Percentiles rank a stretch among this genome's conserved stretches.
phyloP scores from a whole-genome alignment of 2,888 invertebrate species.

The Drosophila anceps region DNA sequence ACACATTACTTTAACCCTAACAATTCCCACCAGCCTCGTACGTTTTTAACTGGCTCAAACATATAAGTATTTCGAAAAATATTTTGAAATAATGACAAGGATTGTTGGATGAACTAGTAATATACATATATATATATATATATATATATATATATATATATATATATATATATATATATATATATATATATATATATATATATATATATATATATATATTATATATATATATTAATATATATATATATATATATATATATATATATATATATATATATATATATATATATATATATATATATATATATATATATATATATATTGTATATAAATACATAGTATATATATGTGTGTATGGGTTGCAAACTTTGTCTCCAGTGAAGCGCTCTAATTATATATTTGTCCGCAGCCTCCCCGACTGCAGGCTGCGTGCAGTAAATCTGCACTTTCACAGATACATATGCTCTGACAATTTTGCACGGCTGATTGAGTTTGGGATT shows the following conservation, averaged over 20 bases:
- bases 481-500: constrained; percentile 75
- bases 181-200: too few relatives aligned
- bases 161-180: too few relatives aligned
- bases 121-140: background rate
- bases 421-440: constrained; percentile 5
- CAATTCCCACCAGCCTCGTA: background rate
- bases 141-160: too few relatives aligned
- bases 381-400: constrained; percentile 61
- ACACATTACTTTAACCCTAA: constrained; percentile 15
- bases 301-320: too few relatives aligned
- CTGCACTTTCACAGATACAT: constrained; percentile 25
- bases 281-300: too few relatives aligned
- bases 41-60: background rate
- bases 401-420: constrained; percentile 1
- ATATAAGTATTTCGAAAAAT: background rate
- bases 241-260: too few relatives aligned
- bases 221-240: too few relatives aligned
- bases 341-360: background rate
- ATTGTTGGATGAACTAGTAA: background rate
- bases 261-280: too few relatives aligned
- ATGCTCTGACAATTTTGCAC: constrained; percentile 46
- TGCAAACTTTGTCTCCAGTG: constrained; percentile 2
- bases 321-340: too few relatives aligned
- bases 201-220: too few relatives aligned
- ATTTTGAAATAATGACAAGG: background rate